These are phyloP conservation scores for Crotalus viridis DNA, from an alignment of 2,113 vertebrate species.

Conservation along the genomic window DNA sequence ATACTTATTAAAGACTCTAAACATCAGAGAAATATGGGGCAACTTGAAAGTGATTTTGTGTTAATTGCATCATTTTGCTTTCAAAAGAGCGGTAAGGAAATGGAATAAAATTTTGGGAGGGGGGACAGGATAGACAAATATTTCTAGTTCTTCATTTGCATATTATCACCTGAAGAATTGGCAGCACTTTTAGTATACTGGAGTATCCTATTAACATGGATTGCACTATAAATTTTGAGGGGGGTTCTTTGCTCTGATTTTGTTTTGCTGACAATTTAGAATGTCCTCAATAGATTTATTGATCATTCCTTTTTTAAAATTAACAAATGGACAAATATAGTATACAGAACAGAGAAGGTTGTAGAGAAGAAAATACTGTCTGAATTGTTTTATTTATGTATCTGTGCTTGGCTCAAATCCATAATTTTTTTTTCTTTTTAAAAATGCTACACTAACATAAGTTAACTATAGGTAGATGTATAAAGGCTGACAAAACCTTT, in stretches of 20 bases:
- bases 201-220: background rate
- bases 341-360: background rate
- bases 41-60: background rate
- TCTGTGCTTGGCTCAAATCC: background rate
- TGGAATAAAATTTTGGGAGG: background rate
- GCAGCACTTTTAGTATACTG: background rate
- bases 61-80: background rate
- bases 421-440: background rate
- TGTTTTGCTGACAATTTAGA: background rate
- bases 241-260: background rate
- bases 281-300: background rate
- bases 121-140: background rate
- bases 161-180: background rate
- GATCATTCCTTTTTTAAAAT: background rate
- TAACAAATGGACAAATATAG: background rate
- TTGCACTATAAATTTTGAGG: background rate
- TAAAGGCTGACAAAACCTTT: background rate
- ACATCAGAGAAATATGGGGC: background rate
- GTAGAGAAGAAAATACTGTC: background rate
- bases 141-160: background rate
- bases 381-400: background rate
- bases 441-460: background rate
- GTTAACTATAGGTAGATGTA: background rate
- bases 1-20: background rate
- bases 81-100: background rate